Evolutionary conservation across 2,113 vertebrate genomes (phyloP).

Genomic region (Numenius arquata): DNA sequence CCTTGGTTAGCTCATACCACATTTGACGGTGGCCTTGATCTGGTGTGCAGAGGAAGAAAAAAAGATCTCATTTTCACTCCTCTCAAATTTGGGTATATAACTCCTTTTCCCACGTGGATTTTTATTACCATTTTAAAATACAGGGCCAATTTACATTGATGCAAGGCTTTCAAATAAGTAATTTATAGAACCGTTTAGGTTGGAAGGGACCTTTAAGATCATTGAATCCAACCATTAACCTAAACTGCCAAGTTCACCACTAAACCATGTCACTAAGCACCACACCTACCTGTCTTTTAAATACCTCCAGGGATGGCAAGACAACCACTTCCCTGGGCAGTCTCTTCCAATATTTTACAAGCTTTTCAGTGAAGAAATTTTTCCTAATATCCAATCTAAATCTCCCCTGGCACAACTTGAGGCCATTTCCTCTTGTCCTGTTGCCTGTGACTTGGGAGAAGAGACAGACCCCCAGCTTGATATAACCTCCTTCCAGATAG

Average conservation of each 20-base stretch:
- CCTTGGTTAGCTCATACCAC: fast-evolving
- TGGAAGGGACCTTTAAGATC: background rate
- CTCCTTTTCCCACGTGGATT: background rate
- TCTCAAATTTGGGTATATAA: background rate
- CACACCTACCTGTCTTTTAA: background rate
- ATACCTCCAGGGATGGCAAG: background rate
- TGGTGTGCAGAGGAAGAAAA: background rate
- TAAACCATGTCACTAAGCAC: background rate
- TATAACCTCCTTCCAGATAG: no score
- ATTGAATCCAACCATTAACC: background rate
- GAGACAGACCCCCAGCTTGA: background rate
- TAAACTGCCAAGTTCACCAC: background rate
- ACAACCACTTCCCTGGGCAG: background rate
- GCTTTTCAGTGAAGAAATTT: background rate
- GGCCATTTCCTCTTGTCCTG: background rate
- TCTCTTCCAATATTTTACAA: background rate
- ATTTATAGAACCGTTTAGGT: background rate
- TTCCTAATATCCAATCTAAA: background rate
- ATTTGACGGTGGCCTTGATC: fast-evolving
- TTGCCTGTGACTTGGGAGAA: background rate
- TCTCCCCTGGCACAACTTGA: background rate
- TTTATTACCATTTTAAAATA: background rate
- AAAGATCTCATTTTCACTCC: background rate
- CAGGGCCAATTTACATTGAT: fast-evolving
- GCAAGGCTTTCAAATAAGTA: background rate